phyloP scores from a whole-genome alignment of 2,888 invertebrate species.

The Apamea epomidion region DNA sequence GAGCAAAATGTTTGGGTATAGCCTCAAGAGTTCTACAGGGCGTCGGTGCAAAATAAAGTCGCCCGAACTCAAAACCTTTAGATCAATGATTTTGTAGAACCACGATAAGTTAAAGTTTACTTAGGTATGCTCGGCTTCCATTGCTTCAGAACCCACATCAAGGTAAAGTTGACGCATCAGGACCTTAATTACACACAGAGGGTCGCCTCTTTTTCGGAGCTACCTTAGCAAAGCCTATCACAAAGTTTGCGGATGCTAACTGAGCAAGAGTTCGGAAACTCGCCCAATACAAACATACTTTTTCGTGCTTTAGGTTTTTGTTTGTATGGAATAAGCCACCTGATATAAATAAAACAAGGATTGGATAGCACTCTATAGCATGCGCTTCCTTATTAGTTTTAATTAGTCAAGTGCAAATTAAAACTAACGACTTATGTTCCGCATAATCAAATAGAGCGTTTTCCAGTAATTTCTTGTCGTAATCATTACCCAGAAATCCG shows the following conservation, averaged over 20 bases:
- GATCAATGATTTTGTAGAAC: conserved; percentile 59
- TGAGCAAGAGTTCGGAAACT: conserved; percentile 55
- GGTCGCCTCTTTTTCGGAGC: conserved; percentile 77
- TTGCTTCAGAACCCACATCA: conserved; percentile 83
- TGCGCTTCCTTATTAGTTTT: neutral
- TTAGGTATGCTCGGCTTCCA: conserved; percentile 72
- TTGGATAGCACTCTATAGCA: no score
- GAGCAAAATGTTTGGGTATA: conserved; percentile 20
- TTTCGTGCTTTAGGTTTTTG: conserved; percentile 27
- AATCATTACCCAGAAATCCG: conserved; percentile 21
- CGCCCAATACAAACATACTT: conserved; percentile 36
- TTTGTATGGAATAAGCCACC: conserved; percentile 1
- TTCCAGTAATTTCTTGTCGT: conserved; percentile 15
- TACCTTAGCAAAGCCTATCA: conserved; percentile 76
- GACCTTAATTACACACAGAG: conserved; percentile 83
- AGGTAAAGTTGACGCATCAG: conserved; percentile 82
- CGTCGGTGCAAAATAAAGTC: conserved; percentile 55
- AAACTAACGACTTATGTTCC: neutral
- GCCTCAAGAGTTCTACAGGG: neutral
- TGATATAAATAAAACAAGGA: conserved; percentile 3
- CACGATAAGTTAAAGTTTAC: conserved; percentile 62
- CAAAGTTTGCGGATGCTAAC: conserved; percentile 75
- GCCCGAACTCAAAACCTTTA: conserved; percentile 59
- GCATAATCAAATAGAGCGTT: conserved; percentile 10
- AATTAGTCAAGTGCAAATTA: conserved; percentile 5